phyloP scores from a whole-genome alignment of 2,113 vertebrate genomes.

The Hydrolagus affinis region DNA sequence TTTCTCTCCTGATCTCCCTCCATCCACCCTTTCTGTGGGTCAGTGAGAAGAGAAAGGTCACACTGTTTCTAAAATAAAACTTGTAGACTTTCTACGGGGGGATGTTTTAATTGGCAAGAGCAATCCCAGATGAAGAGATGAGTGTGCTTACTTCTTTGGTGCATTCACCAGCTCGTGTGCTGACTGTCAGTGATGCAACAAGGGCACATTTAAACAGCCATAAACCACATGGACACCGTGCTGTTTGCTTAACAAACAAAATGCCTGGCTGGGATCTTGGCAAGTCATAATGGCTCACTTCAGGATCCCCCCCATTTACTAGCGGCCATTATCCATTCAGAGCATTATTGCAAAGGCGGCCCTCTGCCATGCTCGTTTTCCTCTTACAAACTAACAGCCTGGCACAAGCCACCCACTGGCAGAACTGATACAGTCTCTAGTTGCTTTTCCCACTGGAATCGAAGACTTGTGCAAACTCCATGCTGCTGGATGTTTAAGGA shows the following conservation, averaged over 20 bases:
- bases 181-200: constrained; percentile 37
- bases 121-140: background rate
- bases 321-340: background rate
- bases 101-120: constrained; percentile 12
- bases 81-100: background rate
- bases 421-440: background rate
- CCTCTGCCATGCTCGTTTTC: background rate
- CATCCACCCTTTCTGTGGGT: background rate
- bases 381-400: background rate
- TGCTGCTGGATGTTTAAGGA: background rate
- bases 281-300: background rate
- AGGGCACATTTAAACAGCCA: constrained; percentile 40
- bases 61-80: background rate
- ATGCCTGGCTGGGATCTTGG: background rate
- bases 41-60: background rate
- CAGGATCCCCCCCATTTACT: background rate
- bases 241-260: background rate
- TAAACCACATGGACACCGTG: background rate
- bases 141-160: constrained; percentile 21
- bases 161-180: constrained; percentile 35
- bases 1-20: too few relatives aligned
- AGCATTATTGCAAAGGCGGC: too few relatives aligned
- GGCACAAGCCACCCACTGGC: background rate
- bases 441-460: background rate
- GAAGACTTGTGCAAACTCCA: background rate